These are phyloP conservation scores for Acrocephalus scirpaceus DNA, from an alignment of 2,797 vertebrate species.

Conservation along the genomic window DNA sequence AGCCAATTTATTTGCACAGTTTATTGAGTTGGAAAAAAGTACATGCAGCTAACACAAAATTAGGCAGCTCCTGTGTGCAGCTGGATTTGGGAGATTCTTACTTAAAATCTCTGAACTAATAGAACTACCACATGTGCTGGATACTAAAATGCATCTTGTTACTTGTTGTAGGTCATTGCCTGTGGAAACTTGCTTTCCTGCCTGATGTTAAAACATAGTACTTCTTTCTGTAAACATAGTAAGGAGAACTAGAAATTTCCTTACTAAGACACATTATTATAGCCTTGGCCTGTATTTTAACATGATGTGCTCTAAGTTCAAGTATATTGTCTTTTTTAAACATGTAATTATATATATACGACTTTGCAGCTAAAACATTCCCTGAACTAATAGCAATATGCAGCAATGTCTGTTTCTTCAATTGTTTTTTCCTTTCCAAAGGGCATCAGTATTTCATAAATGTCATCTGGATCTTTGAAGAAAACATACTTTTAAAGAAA, in stretches of 20 bases:
- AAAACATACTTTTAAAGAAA: not conserved
- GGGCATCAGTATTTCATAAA: not conserved
- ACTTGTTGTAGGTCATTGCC: conserved; percentile 25
- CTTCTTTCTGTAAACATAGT: conserved; percentile 47
- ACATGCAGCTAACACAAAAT: conserved; percentile 47
- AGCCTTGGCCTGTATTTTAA: not conserved
- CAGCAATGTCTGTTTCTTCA: not conserved
- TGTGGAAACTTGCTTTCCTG: conserved; percentile 61
- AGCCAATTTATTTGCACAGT: conserved; percentile 61
- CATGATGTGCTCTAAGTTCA: not conserved
- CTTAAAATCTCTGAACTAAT: conserved; percentile 23
- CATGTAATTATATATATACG: not conserved
- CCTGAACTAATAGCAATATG: not conserved
- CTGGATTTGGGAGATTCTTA: conserved; percentile 38
- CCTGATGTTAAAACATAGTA: conserved; percentile 19
- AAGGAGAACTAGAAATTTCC: conserved; percentile 46
- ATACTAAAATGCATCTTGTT: conserved; percentile 48
- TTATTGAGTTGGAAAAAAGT: conserved; percentile 54
- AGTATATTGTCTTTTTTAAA: not conserved
- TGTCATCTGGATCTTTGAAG: not conserved
- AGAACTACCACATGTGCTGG: conserved; percentile 62
- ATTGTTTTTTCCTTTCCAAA: not conserved
- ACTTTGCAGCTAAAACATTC: not conserved
- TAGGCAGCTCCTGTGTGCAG: conserved; percentile 47
- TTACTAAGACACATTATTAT: not conserved